Evolutionary conservation across 2,888 invertebrate species (phyloP).

Genomic region (Tiphia femorata): DNA sequence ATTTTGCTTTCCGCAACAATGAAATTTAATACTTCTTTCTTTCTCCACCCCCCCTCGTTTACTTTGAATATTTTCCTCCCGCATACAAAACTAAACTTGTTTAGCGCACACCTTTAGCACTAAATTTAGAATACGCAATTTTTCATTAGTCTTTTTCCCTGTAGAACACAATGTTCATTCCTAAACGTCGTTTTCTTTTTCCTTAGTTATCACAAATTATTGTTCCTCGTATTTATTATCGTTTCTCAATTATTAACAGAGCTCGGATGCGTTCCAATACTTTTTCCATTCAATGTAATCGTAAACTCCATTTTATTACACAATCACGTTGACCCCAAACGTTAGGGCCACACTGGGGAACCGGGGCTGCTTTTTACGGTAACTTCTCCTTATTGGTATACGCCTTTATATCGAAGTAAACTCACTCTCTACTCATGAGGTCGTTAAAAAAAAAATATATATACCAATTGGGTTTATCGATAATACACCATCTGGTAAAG

Average conservation of each 20-base stretch:
- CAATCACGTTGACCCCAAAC: slow-evolving; percentile 46
- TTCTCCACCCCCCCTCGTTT: too few species aligned
- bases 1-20: slow-evolving; percentile 51
- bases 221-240: slow-evolving; percentile 64
- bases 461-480: slow-evolving; percentile 58
- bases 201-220: slow-evolving; percentile 67
- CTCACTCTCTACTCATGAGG: slow-evolving; percentile 53
- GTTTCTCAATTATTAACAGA: slow-evolving; percentile 53
- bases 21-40: slow-evolving; percentile 58
- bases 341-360: slow-evolving; percentile 49
- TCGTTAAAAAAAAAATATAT: slow-evolving; percentile 55
- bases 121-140: slow-evolving; percentile 66
- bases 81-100: slow-evolving; percentile 65
- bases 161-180: slow-evolving; percentile 67
- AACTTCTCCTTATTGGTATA: slow-evolving; percentile 41
- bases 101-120: slow-evolving; percentile 63
- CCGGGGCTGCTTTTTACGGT: slow-evolving; percentile 44
- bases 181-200: slow-evolving; percentile 57
- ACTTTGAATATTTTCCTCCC: slow-evolving; percentile 57
- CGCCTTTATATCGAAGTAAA: slow-evolving; percentile 48
- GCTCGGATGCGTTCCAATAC: slow-evolving; percentile 49
- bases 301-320: slow-evolving; percentile 50
- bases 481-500: slow-evolving; percentile 52
- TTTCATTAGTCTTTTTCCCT: slow-evolving; percentile 57
- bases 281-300: slow-evolving; percentile 46